A percentile compares a stretch with the other conserved stretches of the same genome.
Conservation (phyloP, 2,113 vertebrate genomes). For the Lasiurus cinereus region DNA sequence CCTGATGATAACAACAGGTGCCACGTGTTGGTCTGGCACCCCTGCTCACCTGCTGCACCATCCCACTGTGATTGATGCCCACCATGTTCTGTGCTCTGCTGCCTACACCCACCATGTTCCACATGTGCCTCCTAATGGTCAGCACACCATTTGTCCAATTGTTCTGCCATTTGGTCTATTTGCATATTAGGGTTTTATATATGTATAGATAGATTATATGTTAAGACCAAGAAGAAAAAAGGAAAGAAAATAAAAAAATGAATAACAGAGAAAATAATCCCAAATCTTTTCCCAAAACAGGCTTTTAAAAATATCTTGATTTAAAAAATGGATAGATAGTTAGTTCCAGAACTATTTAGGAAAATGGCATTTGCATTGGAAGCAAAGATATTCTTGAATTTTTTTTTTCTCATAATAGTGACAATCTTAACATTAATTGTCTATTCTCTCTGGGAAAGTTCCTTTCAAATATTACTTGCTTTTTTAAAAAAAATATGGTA, state of each 20-base stretch:
- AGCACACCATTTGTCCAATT: no score
- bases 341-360: background rate
- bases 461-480: slow-evolving; percentile 56
- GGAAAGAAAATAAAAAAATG: background rate
- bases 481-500: background rate
- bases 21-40: no score
- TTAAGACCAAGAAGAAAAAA: slow-evolving; percentile 9
- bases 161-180: no score
- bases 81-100: no score
- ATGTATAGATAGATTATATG: background rate
- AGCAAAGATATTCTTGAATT: background rate
- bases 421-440: slow-evolving; percentile 14
- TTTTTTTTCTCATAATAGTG: background rate
- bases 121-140: no score
- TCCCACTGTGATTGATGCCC: no score
- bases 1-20: no score
- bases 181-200: no score
- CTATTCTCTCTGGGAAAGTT: background rate
- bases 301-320: background rate
- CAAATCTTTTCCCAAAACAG: slow-evolving; percentile 13
- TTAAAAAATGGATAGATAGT: background rate
- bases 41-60: no score
- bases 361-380: background rate
- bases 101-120: no score
- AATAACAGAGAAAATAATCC: background rate